Evolutionary conservation across 2,113 vertebrate species (phyloP).

Genomic region (Lasiurus borealis): DNA sequence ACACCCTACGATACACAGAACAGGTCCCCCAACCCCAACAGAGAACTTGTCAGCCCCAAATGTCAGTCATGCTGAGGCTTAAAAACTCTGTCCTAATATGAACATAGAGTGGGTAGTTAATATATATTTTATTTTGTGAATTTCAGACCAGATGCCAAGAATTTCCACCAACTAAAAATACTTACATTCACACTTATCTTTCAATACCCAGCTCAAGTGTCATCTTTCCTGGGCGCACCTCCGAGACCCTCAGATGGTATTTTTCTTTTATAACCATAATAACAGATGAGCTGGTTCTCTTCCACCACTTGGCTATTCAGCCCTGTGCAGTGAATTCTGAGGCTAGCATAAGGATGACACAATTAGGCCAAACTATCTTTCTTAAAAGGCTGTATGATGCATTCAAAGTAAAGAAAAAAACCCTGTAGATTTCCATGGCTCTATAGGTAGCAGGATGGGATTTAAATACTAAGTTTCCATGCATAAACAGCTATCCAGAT

Average conservation of each 20-base stretch:
- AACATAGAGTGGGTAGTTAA: fast-evolving
- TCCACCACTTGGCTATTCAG: background rate
- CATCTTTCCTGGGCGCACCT: background rate
- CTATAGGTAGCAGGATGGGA: background rate
- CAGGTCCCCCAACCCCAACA: background rate
- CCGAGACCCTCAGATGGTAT: background rate
- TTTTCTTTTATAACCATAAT: background rate
- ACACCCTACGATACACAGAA: fast-evolving
- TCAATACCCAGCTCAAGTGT: background rate
- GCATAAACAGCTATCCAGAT: background rate
- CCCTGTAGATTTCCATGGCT: background rate
- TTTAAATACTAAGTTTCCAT: background rate
- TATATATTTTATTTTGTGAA: background rate
- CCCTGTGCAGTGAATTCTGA: background rate
- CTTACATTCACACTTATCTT: background rate
- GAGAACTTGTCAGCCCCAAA: background rate
- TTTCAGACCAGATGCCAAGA: background rate
- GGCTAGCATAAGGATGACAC: background rate
- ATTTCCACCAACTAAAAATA: background rate
- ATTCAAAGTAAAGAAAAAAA: background rate
- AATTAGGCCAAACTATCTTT: constrained; percentile 49
- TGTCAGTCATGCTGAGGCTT: fast-evolving
- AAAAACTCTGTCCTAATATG: fast-evolving
- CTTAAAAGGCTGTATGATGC: constrained; percentile 23
- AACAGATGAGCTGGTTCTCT: background rate